phyloP scores from a whole-genome alignment of 2,113 vertebrate genomes.

The Chaenocephalus aceratus region DNA sequence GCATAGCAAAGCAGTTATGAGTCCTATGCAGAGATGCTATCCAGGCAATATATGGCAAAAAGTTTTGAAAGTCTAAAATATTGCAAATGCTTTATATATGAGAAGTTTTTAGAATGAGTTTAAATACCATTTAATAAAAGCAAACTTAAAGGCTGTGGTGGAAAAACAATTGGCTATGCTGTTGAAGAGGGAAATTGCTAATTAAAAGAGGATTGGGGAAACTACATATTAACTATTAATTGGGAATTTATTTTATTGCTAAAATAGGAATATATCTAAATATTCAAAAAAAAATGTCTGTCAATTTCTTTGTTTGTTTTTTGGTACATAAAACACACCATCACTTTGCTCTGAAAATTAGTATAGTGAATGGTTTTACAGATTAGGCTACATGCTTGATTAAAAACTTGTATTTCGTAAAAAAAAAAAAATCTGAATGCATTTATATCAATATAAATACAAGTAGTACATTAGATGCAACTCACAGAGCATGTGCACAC shows the following conservation, averaged over 20 bases:
- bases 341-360: not conserved
- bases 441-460: not conserved
- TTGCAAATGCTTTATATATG: no score
- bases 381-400: no score
- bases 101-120: no score
- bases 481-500: conserved; percentile 96
- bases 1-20: no score
- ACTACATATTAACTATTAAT: not conserved
- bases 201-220: not conserved
- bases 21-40: no score
- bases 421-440: not conserved
- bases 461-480: not conserved
- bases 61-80: no score
- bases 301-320: not conserved
- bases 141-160: not conserved
- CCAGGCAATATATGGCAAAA: no score
- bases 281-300: not conserved
- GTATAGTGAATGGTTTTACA: no score
- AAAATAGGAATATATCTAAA: conserved; percentile 4
- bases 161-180: not conserved
- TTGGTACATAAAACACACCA: not conserved
- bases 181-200: not conserved
- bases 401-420: no score
- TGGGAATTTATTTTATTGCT: not conserved
- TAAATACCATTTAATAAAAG: not conserved